Evolutionary conservation across 2,888 invertebrate genomes (phyloP).

Genomic region (Tipula unca): DNA sequence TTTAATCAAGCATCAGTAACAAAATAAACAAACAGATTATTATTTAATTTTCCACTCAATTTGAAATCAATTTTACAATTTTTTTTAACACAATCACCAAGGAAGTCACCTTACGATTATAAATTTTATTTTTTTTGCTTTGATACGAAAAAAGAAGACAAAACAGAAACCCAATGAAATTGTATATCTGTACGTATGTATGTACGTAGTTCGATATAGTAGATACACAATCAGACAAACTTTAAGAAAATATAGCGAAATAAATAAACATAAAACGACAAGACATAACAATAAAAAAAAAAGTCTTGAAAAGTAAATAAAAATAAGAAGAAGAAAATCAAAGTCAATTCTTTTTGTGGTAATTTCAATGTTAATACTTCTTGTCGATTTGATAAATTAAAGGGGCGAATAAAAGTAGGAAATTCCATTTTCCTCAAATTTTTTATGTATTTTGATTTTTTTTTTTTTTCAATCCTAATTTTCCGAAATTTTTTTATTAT

Average conservation of each 20-base stretch:
- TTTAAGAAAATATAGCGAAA: neutral
- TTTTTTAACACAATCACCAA: neutral
- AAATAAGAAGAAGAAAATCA: conserved; percentile 9
- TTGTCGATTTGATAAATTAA: conserved; percentile 4
- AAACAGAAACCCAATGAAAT: neutral
- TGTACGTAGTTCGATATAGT: neutral
- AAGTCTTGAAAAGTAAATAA: conserved; percentile 1
- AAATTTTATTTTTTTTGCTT: neutral
- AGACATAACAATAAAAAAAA: neutral
- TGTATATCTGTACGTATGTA: neutral
- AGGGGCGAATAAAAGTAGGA: neutral
- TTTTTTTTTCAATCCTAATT: neutral
- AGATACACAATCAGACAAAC: neutral
- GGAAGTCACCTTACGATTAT: neutral
- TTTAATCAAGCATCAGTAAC: neutral
- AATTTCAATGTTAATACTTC: conserved; percentile 3
- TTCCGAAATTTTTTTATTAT: neutral
- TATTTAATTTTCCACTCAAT: conserved; percentile 19
- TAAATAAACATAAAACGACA: neutral
- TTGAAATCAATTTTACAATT: neutral
- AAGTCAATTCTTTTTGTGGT: neutral
- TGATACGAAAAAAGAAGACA: neutral
- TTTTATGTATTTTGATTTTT: no score
- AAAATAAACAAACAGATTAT: neutral
- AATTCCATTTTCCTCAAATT: neutral